Conservation (phyloP, 2,113 vertebrate genomes). For the Sylvilagus bachmani region DNA sequence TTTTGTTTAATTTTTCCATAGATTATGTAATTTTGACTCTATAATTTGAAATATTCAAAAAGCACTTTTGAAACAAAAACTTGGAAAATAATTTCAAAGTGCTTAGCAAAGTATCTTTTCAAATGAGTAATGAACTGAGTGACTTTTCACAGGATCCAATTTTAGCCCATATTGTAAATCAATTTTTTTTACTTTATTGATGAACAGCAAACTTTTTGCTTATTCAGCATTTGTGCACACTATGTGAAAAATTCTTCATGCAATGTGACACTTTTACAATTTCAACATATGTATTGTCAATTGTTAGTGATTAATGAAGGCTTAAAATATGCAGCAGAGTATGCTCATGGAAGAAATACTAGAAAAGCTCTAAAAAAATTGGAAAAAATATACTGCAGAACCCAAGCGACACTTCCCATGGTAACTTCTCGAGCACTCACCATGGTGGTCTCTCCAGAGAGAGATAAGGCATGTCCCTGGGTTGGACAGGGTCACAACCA, state of each 20-base stretch:
- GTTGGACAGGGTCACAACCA: neutral
- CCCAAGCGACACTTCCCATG: neutral
- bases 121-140: neutral
- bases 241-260: neutral
- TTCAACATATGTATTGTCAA: neutral
- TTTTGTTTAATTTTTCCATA: neutral
- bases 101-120: neutral
- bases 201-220: neutral
- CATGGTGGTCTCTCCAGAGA: neutral
- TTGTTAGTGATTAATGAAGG: neutral
- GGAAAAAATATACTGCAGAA: neutral
- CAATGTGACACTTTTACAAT: neutral
- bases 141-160: neutral
- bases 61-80: neutral
- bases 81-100: conserved; percentile 15
- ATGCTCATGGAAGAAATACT: neutral
- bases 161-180: neutral
- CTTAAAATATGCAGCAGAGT: neutral
- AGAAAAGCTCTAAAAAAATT: neutral
- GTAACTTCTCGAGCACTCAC: neutral
- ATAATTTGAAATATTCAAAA: neutral
- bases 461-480: accelerated
- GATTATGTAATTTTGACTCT: neutral
- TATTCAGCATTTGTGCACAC: neutral
- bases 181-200: neutral